Conservation (phyloP, 2,888 invertebrate genomes). For the Standfussiana lucernea region DNA sequence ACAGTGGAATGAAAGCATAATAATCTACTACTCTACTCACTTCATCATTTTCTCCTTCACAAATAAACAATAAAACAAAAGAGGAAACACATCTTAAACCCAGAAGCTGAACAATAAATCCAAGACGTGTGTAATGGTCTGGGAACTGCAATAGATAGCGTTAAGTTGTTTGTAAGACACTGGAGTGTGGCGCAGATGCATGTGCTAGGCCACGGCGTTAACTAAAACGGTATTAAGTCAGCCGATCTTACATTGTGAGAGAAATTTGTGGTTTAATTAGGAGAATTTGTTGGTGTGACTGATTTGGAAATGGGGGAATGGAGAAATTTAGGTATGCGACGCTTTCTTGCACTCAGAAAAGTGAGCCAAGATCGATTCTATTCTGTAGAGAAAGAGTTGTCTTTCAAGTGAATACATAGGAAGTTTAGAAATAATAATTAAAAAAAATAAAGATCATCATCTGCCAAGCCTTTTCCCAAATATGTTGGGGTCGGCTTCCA, state of each 20-base stretch:
- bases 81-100: constrained; percentile 12
- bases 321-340: background rate
- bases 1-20: background rate
- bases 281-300: constrained; percentile 13
- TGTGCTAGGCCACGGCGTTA: constrained; percentile 40
- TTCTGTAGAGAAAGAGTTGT: no score
- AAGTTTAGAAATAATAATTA: no score
- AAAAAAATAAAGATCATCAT: no score
- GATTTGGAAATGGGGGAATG: constrained; percentile 11
- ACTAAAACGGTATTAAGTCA: constrained; percentile 46
- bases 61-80: constrained; percentile 15
- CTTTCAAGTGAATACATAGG: no score
- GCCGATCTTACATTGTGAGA: constrained; percentile 1
- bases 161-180: constrained; percentile 45
- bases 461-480: no score
- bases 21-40: background rate
- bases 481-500: no score
- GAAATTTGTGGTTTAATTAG: constrained; percentile 43
- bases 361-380: background rate
- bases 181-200: constrained; percentile 49
- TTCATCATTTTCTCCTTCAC: background rate
- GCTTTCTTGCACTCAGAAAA: background rate
- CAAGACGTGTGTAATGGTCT: constrained; percentile 44
- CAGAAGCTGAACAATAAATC: constrained; percentile 50
- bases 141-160: constrained; percentile 53